Evolutionary conservation across 1,140 invertebrate genomes (phyloP).

Genomic region (Trichonephila inaurata): DNA sequence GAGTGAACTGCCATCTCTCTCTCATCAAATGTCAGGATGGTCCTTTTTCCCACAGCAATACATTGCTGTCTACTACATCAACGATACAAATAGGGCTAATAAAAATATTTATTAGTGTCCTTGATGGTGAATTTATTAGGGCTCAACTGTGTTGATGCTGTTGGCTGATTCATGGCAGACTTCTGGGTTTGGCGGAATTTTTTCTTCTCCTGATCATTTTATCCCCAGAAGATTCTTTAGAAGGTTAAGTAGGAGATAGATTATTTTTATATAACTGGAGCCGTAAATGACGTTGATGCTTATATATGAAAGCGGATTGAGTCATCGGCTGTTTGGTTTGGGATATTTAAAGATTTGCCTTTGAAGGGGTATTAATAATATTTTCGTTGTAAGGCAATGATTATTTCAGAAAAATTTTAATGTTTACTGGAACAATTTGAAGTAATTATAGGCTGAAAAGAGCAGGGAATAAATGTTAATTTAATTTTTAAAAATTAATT

Average conservation of each 20-base stretch:
- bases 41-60: background rate
- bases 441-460: too few species aligned
- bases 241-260: too few species aligned
- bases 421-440: too few species aligned
- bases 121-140: background rate
- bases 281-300: background rate
- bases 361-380: too few species aligned
- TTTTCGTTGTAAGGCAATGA: too few species aligned
- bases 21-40: background rate
- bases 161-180: background rate
- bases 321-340: too few species aligned
- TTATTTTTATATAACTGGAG: background rate
- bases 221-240: too few species aligned
- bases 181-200: background rate
- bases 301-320: too few species aligned
- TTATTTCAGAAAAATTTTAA: too few species aligned
- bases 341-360: too few species aligned
- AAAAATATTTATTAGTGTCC: constrained; percentile 17
- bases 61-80: background rate
- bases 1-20: background rate
- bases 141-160: background rate
- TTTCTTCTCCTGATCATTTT: background rate
- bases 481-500: too few species aligned
- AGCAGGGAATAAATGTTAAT: too few species aligned
- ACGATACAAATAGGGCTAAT: background rate